Base-by-base conservation (phyloP, 2,797 vertebrate genomes). In the Eidolon dupreanum region DNA sequence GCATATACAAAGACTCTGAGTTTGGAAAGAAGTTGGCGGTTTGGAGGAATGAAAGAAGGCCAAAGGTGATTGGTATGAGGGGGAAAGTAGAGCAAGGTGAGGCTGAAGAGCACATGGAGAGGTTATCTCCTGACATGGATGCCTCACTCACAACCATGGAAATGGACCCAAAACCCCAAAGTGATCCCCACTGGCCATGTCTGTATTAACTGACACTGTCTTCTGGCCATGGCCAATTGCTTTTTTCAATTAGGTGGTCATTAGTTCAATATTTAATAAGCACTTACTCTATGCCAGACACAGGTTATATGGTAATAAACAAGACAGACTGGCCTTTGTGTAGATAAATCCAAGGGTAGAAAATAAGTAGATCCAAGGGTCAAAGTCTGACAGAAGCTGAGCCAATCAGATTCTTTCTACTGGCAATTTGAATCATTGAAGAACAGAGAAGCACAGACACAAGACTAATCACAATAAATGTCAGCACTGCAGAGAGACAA, bases 181-280 rank as follows among this genome's bases (percentile, higher is more conserved):
- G n/a, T 90, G n/a, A 75, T 13, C 33, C 38, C 13, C 9, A 38
- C 15, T 51, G 16, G 16, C 38, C n/a, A 70, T 63, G 26, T 38
- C 28, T 86, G 2, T 85, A 75, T 93, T 66, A 89, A 74, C 1
- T 51, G 33, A 19, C 20, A 12, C 36, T n/a, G 6, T 87, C 63
- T 94, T 65, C 31, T 79, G 74, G 1, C 11, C 70, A 71, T 6
- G 16, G 22, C 5, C 22, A 36, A 71, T 51, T 87, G 2, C 57
- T 36, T 90, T 83, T 77, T 93, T 66, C 61, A 77, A 16, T 83
- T 57, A 83, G 5, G 38, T 70, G 61, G 6, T 59, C 51, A 71
- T 33, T 85, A 20, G 26, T 89, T 93, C 31, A 84, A 38, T 43
- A 83, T 63, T 97, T 87, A 91, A 59, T 74, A 19, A 90, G 49